Percentiles rank a stretch among this genome's conserved stretches.
Evolutionary conservation across 2,797 vertebrate species (phyloP).

Genomic region (Fundulus diaphanus): DNA sequence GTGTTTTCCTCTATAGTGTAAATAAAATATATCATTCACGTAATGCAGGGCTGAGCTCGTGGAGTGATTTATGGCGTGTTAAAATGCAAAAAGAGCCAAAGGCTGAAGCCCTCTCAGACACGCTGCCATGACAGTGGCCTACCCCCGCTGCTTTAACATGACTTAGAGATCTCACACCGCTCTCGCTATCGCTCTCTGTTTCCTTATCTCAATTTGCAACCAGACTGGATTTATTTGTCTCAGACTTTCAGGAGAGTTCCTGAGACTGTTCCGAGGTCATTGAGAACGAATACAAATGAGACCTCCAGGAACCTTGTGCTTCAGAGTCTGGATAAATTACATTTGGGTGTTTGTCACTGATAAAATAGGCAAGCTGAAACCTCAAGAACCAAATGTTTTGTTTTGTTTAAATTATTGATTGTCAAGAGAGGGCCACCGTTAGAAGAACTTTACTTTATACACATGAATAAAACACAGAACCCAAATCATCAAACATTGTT

Average conservation of each 20-base stretch:
- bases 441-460: background rate
- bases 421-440: background rate
- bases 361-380: conserved; percentile 17
- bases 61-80: conserved; percentile 87
- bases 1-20: conserved; percentile 89
- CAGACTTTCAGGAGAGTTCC: conserved; percentile 66
- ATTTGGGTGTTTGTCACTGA: conserved; percentile 22
- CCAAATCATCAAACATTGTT: conserved; percentile 15
- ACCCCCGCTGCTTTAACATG: conserved; percentile 71
- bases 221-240: conserved; percentile 74
- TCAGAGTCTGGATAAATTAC: conserved; percentile 21
- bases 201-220: conserved; percentile 70
- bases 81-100: conserved; percentile 88
- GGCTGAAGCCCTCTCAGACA: conserved; percentile 82
- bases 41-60: conserved; percentile 80
- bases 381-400: background rate
- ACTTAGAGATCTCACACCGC: conserved; percentile 72
- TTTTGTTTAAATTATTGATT: background rate
- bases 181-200: conserved; percentile 64
- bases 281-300: conserved; percentile 59
- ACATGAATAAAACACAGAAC: conserved; percentile 14
- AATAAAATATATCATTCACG: conserved; percentile 95
- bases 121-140: conserved; percentile 81
- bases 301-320: conserved; percentile 34
- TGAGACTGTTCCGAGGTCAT: conserved; percentile 76